A percentile compares a stretch with the other conserved stretches of the same genome.
phyloP scores from a whole-genome alignment of 2,797 vertebrate genomes.

The Hoplostethus atlanticus region DNA sequence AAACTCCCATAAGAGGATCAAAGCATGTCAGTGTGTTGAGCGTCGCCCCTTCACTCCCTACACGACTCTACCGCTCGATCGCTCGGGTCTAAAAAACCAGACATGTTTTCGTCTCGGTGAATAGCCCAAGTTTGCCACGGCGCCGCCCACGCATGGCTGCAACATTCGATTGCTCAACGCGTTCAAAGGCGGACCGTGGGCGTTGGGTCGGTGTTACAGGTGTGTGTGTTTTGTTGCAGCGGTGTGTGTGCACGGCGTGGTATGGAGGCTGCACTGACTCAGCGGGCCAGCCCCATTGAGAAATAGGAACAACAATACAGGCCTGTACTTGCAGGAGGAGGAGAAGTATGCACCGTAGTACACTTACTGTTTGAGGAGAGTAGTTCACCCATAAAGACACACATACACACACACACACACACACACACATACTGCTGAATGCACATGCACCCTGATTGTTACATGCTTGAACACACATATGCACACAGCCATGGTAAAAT shows the following conservation, averaged over 20 bases:
- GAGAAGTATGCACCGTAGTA: conserved; percentile 45
- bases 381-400: conserved; percentile 40
- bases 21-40: neutral
- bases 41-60: conserved; percentile 17
- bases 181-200: conserved; percentile 30
- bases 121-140: conserved; percentile 1
- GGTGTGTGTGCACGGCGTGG: conserved; percentile 3
- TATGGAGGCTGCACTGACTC: conserved; percentile 52
- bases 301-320: conserved; percentile 58
- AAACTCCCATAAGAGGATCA: conserved; percentile 7
- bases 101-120: conserved; percentile 49
- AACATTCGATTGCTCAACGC: conserved; percentile 48
- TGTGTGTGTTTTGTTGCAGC: conserved; percentile 48
- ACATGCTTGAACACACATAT: neutral
- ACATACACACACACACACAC: conserved; percentile 8
- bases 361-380: conserved; percentile 18
- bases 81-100: conserved; percentile 23
- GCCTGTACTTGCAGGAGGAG: conserved; percentile 52
- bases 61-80: neutral
- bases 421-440: no score
- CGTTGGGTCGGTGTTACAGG: conserved; percentile 40
- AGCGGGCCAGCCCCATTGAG: conserved; percentile 17
- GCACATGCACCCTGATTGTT: neutral
- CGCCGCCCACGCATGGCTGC: conserved; percentile 20
- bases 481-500: neutral